phyloP scores from a whole-genome alignment of 2,113 vertebrate species.

The Myrmophylax atrothorax region DNA sequence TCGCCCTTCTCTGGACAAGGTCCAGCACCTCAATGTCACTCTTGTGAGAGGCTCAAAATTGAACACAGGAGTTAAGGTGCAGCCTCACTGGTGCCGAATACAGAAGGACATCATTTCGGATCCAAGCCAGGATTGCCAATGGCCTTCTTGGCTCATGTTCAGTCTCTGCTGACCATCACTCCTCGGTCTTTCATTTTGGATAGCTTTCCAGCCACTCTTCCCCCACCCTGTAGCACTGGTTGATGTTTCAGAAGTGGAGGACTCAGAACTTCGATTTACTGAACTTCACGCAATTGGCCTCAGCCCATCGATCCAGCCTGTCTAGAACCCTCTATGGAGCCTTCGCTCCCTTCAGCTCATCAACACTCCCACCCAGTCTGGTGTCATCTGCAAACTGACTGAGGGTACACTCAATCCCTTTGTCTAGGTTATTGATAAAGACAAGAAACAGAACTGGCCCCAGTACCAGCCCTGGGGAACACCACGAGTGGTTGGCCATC shows the following conservation, averaged over 20 bases:
- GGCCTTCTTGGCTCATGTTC: not conserved
- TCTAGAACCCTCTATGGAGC: not conserved
- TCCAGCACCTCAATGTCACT: not conserved
- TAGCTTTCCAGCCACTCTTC: not conserved
- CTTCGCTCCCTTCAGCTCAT: not conserved
- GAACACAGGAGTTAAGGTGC: not conserved
- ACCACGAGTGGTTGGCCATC: too few relatives aligned
- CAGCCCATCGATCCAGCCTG: not conserved
- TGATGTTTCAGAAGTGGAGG: not conserved
- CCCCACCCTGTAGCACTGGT: not conserved
- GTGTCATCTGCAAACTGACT: not conserved
- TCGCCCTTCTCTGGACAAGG: not conserved
- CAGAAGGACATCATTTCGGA: not conserved
- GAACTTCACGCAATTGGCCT: not conserved
- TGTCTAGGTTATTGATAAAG: not conserved
- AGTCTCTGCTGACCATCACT: not conserved
- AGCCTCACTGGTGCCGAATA: not conserved
- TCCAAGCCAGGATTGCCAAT: not conserved
- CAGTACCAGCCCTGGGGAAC: not conserved
- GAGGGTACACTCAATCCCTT: not conserved
- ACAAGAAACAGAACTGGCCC: not conserved
- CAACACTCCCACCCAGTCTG: not conserved
- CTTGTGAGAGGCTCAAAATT: not conserved
- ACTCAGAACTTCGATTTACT: accelerated
- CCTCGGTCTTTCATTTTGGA: not conserved